Evolutionary conservation across 1,140 invertebrate genomes (phyloP), one percentile per base, ranked within the genome.

Genomic region (Scaptomyza hsui): DNA sequence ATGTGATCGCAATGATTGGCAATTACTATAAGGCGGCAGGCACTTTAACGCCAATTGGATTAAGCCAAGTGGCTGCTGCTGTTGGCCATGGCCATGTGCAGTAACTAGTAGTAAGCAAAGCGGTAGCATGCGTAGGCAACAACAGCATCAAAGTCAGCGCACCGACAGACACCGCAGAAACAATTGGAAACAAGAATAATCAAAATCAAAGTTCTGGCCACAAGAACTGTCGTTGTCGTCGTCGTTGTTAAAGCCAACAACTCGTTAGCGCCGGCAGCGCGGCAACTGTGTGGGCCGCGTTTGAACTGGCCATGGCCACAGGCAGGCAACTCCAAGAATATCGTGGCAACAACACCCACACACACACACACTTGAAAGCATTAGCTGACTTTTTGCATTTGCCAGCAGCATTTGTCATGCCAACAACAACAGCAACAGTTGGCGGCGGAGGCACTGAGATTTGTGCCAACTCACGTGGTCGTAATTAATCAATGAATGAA

Each of bases 291-390:
- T 74, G 75, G 75, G 78, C 13, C 16, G 48, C 56, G n/a, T 69
- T 72, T 67, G 51, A 78, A 82, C 78, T 78, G 70, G 76, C 70
- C 75, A 74, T 78, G 74, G 70, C 78, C 78, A 37, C 42, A 57
- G 32, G 52, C 62, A 41, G 18, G 63, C 62, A n/a, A 13, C 1
- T 2, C 1, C 18, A 18, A 24, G 12, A 12, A 47, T 1, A 24
- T 1, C 13, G 12, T 21, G 24, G 59, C 18, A 48, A 18, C 49
- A 24, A 29, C 68, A 49, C 12, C 41, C 29, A 44, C 16, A 59
- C n/a, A 55, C 65, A 19, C 49, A 35, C 32, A 72, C 62, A 45
- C 56, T 21, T 7, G 18, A n/a, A n/a, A 32, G 18, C 29, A 47
- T 56, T 37, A 44, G 60, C 15, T 52, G 37, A 9, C 44, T 45